Conservation (phyloP, 2,113 vertebrate species). For the Syngnathus scovelli region DNA sequence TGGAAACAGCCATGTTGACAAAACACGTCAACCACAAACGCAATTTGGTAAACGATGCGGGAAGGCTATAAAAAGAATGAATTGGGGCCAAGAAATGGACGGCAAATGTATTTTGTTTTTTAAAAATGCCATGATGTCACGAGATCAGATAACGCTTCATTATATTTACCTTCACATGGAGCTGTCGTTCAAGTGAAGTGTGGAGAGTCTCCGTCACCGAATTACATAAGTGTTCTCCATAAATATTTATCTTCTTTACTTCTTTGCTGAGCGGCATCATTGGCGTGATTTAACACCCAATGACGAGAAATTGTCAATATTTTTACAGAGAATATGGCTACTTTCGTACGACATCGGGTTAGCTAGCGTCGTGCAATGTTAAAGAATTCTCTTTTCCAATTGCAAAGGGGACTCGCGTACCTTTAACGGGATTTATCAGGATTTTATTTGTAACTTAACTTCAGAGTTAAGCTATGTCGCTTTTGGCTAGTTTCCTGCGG, state of each 20-base stretch:
- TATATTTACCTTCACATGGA: neutral
- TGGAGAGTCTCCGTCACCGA: neutral
- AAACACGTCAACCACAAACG: neutral
- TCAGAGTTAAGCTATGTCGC: slow-evolving; percentile 22
- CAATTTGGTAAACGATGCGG: neutral
- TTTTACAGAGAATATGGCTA: neutral
- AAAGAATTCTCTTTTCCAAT: neutral
- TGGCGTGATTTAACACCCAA: neutral
- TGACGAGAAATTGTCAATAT: neutral
- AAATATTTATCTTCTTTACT: neutral
- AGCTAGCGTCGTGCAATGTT: too few relatives aligned
- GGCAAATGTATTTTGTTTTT: neutral
- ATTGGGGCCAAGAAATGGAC: neutral
- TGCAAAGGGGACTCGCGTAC: neutral
- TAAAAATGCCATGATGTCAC: too few relatives aligned
- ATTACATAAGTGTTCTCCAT: neutral
- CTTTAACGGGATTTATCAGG: neutral
- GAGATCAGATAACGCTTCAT: neutral
- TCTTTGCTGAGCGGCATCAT: too few relatives aligned
- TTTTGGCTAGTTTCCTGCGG: slow-evolving; percentile 56
- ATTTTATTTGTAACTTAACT: neutral
- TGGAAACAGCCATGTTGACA: neutral
- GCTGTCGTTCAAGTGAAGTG: neutral
- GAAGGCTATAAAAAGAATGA: neutral
- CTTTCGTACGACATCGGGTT: too few relatives aligned